These are phyloP conservation scores for Coracias cyanogaster DNA, from an alignment of 2,797 vertebrate genomes.

Conservation along the genomic window DNA sequence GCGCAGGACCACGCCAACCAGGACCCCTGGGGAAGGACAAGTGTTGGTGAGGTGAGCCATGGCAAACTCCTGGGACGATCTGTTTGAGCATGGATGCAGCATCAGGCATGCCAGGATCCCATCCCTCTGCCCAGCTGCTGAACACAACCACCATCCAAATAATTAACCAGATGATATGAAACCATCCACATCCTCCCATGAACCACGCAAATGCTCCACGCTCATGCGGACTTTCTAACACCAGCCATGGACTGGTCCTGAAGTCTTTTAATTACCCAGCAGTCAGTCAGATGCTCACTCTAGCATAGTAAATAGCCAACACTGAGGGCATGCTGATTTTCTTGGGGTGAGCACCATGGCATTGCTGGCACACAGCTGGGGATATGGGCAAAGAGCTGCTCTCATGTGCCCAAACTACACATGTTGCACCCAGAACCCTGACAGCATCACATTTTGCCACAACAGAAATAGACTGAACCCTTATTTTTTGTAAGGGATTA, in stretches of 20 bases:
- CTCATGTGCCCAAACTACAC: rapidly evolving
- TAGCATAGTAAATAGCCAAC: not conserved
- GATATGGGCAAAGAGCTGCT: not conserved
- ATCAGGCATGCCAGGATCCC: not conserved
- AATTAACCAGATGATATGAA: rapidly evolving
- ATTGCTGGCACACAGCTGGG: not conserved
- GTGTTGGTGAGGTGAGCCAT: not conserved
- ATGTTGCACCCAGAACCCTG: not conserved
- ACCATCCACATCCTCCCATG: rapidly evolving
- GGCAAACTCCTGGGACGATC: rapidly evolving
- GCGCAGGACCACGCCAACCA: constrained; percentile 93
- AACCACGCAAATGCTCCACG: rapidly evolving
- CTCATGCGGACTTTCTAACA: not conserved
- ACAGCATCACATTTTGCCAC: rapidly evolving
- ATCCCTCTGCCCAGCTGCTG: not conserved
- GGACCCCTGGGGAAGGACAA: constrained; percentile 83
- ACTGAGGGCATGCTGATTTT: rapidly evolving
- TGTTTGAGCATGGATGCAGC: not conserved
- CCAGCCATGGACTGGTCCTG: not conserved
- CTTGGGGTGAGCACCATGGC: not conserved
- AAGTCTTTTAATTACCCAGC: not conserved
- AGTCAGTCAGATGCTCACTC: not conserved
- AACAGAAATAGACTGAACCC: not conserved
- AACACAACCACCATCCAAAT: not conserved
- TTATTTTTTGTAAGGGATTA: not conserved